Conservation (phyloP, 1,140 invertebrate genomes). For the Bombus difficillimus region DNA sequence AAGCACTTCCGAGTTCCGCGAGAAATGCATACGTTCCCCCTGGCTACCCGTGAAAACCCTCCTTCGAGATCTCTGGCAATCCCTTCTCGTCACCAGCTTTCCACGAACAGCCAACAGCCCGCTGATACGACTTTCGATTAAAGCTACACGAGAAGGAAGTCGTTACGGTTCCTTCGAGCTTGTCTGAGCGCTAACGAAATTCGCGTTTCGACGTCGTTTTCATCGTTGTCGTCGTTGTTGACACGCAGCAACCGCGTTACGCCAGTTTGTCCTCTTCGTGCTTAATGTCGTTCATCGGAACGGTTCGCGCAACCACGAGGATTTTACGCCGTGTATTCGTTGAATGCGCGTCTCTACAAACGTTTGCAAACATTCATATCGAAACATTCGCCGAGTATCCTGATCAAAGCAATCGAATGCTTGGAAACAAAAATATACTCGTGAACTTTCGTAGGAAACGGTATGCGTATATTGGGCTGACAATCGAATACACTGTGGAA, state of each 20-base stretch:
- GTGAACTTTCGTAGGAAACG: background rate
- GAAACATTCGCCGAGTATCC: background rate
- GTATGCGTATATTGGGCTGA: too few species aligned
- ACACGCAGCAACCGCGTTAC: background rate
- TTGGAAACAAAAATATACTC: background rate
- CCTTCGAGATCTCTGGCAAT: slow-evolving; percentile 55
- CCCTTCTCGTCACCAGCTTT: slow-evolving; percentile 53
- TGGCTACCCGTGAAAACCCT: slow-evolving; percentile 54
- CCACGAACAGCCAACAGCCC: slow-evolving; percentile 33
- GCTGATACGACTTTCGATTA: slow-evolving; percentile 55
- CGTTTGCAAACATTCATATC: background rate
- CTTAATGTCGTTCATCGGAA: background rate
- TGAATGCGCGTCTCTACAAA: background rate
- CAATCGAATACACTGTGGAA: too few species aligned
- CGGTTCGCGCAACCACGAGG: background rate
- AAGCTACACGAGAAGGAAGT: slow-evolving; percentile 60
- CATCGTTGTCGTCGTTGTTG: slow-evolving; percentile 1
- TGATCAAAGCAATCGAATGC: background rate
- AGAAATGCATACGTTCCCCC: slow-evolving; percentile 72
- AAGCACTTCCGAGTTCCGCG: slow-evolving; percentile 75
- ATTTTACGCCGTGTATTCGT: background rate
- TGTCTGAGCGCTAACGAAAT: slow-evolving; percentile 48
- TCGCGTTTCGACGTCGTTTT: slow-evolving; percentile 49
- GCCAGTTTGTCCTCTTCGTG: slow-evolving; percentile 8
- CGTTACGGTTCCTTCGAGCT: slow-evolving; percentile 53